phyloP scores from a whole-genome alignment of 2,888 invertebrate species.

The Euproctis similis region DNA sequence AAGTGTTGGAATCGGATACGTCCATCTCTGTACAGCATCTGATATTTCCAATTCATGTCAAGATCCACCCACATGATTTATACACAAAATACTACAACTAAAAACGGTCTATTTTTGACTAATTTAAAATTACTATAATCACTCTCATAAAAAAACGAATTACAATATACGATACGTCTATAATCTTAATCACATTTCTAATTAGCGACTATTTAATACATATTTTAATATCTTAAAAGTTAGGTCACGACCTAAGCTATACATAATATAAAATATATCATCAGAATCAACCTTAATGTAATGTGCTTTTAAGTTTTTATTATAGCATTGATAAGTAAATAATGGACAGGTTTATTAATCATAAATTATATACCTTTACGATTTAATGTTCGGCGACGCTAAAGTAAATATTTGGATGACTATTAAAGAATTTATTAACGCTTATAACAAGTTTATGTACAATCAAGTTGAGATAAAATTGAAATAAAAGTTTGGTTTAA shows the following conservation, averaged over 20 bases:
- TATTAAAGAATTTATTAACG: slow-evolving; percentile 40
- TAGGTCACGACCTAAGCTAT: slow-evolving; percentile 1
- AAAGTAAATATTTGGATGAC: slow-evolving; percentile 34
- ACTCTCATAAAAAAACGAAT: too few relatives aligned
- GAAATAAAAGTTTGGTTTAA: slow-evolving; percentile 4
- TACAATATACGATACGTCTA: too few relatives aligned
- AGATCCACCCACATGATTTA: too few relatives aligned
- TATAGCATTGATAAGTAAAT: slow-evolving; percentile 22
- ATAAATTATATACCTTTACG: slow-evolving; percentile 46
- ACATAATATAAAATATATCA: slow-evolving; percentile 9
- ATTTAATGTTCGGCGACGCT: slow-evolving; percentile 28
- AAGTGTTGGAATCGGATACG: too few relatives aligned
- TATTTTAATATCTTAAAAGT: too few relatives aligned
- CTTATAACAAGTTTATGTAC: slow-evolving; percentile 23
- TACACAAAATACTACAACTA: too few relatives aligned
- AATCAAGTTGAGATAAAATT: slow-evolving; percentile 24
- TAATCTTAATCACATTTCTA: too few relatives aligned
- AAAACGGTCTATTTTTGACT: too few relatives aligned
- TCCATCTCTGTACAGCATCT: too few relatives aligned
- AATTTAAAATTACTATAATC: too few relatives aligned
- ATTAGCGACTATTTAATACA: too few relatives aligned
- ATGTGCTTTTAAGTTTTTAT: slow-evolving; percentile 25
- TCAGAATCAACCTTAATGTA: slow-evolving; percentile 14
- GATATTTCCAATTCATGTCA: too few relatives aligned
- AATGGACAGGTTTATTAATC: slow-evolving; percentile 36